Evolutionary conservation across 2,113 vertebrate species (phyloP), one percentile per base, ranked within the genome.

Genomic region (Garra rufa): DNA sequence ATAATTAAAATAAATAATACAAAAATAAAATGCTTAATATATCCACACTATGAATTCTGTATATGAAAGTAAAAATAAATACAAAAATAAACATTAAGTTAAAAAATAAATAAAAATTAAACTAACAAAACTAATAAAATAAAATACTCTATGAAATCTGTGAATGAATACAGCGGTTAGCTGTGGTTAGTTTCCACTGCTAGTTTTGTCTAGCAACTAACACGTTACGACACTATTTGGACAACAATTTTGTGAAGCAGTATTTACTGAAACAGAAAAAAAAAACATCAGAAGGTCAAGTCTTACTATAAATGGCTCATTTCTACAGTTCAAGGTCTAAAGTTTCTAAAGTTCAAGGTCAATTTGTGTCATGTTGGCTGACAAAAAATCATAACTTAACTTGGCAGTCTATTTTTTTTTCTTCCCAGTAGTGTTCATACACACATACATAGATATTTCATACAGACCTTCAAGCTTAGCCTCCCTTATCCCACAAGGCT

Each of bases 371-470:
- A 75, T 30, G 71, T 10, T 75, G 8, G 28, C 21, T 46, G 3
- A 80, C 24, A 19, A 63, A 63, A 43, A 61, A 9, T 26, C 38
- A 63, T 44, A 65, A 80, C n/a, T 8, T 8, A 44, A 71, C 41
- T 26, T 50, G 2, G 73, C 7, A 75, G 73, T 30, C 15, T 9
- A 28, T 17, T 19, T 50, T 50, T 26, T 50, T 30, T 26, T 0
- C 21, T 61, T 14, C 34, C 52, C 55, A 59, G 7, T n/a, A 15
- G 7, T 26, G n/a, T 28, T 52, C 57, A 69, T 50, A 77, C 26
- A 63, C 83, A 83, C 70, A 44, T 76, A 75, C 57, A 85, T 43
- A 50, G 15, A 70, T 70, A 67, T 67, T 81, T 69, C 61, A 81
- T 28, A 44, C 4, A 46, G 61, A 8, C 65, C 30, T 55, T 41